Evolutionary conservation across 2,113 vertebrate genomes (phyloP).

Genomic region (Erythrocercus mccallii): DNA sequence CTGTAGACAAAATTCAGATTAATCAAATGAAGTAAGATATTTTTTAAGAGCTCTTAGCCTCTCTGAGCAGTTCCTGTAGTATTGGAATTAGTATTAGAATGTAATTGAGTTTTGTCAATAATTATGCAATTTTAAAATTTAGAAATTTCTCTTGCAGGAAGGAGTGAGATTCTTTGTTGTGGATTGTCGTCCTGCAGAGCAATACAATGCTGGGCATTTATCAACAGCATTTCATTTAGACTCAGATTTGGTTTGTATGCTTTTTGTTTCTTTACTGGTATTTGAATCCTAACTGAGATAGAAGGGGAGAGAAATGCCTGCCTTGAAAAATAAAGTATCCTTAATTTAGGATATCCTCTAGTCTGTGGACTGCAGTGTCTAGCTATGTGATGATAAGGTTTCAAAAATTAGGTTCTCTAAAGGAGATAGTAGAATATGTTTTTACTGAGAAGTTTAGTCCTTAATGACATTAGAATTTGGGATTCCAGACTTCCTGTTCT

Average conservation of each 20-base stretch:
- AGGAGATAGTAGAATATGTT: not conserved
- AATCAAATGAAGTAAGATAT: not conserved
- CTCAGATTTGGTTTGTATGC: conserved; percentile 90
- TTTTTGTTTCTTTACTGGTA: not conserved
- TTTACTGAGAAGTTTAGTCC: not conserved
- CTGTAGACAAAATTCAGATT: not conserved
- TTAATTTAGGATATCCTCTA: not conserved
- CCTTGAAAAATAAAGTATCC: not conserved
- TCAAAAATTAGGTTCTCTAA: not conserved
- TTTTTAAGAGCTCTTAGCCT: not conserved
- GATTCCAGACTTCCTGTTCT: not conserved
- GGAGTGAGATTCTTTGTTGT: conserved; percentile 98
- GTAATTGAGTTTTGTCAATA: not conserved
- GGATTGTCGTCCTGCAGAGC: conserved; percentile 96
- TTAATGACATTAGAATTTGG: not conserved
- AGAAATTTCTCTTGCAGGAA: conserved; percentile 77
- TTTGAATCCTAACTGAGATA: not conserved
- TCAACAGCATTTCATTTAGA: conserved; percentile 98
- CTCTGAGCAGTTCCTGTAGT: not conserved
- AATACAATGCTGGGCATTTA: conserved; percentile 97
- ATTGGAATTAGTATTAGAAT: not conserved
- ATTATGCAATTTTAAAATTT: not conserved
- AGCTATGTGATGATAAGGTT: not conserved
- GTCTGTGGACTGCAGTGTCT: not conserved
- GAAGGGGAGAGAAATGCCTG: not conserved